Evolutionary conservation across 2,797 vertebrate genomes (phyloP).

Genomic region (Tokudaia muenninki): DNA sequence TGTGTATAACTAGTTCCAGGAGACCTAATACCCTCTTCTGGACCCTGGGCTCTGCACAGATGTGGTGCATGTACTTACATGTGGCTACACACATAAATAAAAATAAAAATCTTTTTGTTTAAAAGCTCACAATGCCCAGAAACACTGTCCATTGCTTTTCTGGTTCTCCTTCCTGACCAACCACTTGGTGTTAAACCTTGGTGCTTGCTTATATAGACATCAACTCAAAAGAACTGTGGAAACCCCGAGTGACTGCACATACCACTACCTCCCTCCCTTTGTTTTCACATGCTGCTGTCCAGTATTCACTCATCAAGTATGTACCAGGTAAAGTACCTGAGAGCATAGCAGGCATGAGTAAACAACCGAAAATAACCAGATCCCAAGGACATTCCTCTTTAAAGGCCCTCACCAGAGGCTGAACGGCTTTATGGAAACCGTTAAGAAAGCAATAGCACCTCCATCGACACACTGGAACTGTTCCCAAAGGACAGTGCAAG

Average conservation of each 20-base stretch:
- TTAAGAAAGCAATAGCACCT: constrained; percentile 20
- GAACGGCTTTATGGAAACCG: constrained; percentile 61
- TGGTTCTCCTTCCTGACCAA: constrained; percentile 4
- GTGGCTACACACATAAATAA: background rate
- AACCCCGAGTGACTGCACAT: background rate
- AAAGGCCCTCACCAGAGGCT: constrained; percentile 24
- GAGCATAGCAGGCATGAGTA: background rate
- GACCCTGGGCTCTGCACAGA: background rate
- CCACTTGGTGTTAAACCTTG: background rate
- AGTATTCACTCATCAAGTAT: background rate
- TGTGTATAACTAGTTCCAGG: no score
- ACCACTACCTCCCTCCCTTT: background rate
- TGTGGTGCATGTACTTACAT: background rate
- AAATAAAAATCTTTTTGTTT: background rate
- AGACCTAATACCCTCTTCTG: background rate
- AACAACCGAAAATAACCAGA: constrained; percentile 5
- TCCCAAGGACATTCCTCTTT: background rate
- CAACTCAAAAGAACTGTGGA: background rate
- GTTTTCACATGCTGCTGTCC: background rate
- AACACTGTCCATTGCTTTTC: constrained; percentile 43
- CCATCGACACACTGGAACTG: background rate
- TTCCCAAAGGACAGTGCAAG: background rate
- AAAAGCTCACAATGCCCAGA: background rate
- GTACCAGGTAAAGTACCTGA: background rate
- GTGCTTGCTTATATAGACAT: background rate